Evolutionary conservation across 1,140 invertebrate species (phyloP), one percentile per base, ranked within the genome.

Genomic region (Pristionchus pacificus): DNA sequence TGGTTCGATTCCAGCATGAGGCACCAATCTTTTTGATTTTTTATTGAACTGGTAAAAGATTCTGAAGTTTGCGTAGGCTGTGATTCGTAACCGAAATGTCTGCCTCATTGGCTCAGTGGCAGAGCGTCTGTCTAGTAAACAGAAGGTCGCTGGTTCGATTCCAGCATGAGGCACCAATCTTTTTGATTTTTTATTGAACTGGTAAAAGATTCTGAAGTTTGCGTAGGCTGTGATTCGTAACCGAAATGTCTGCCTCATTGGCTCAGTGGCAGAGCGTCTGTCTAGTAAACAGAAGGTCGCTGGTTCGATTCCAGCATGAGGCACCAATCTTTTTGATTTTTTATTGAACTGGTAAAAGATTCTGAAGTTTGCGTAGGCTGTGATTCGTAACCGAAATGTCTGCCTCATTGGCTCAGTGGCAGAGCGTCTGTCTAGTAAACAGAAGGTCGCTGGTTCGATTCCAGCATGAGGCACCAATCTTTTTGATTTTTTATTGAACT

Each of bases 41-140:
- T n/a, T n/a, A n/a, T n/a, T n/a, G n/a, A n/a, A n/a, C n/a, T n/a
- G n/a, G n/a, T n/a, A n/a, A n/a, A n/a, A n/a, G n/a, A n/a, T n/a
- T n/a, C n/a, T n/a, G n/a, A n/a, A n/a, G n/a, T n/a, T n/a, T n/a
- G n/a, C n/a, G n/a, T n/a, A n/a, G n/a, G n/a, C n/a, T n/a, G n/a
- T n/a, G n/a, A n/a, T n/a, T n/a, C n/a, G n/a, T n/a, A n/a, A n/a
- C n/a, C n/a, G n/a, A n/a, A n/a, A n/a, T n/a, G n/a, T 49, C 38
- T 49, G 72, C 72, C 72, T 74, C 72, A 74, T 74, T 74, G 72
- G 72, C 72, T 74, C 72, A 74, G 72, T 69, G 77, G 77, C 72
- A 78, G 77, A 78, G 79, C 77, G 74, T 79, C 78, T 74, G 79
- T 80, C 79, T 80, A 76, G 73, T 78, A 80, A 80, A 80, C 79